phyloP scores from a whole-genome alignment of 2,888 invertebrate species.

The Macaria notata region DNA sequence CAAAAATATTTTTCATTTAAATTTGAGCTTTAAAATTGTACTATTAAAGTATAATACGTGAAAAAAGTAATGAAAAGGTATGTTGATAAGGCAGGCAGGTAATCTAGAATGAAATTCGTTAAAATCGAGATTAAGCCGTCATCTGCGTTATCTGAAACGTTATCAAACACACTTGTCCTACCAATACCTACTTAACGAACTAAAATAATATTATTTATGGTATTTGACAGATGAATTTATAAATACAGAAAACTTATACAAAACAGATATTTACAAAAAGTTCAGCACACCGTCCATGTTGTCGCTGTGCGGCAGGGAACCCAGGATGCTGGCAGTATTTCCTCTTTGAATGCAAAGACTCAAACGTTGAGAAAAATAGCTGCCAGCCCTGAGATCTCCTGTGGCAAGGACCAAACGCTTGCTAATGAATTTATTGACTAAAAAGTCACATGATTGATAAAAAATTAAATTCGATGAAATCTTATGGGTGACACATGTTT shows the following conservation, averaged over 20 bases:
- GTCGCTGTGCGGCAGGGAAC: no score
- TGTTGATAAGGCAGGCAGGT: constrained; percentile 45
- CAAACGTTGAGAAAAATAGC: no score
- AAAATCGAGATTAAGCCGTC: constrained; percentile 79
- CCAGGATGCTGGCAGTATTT: no score
- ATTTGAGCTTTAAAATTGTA: constrained; percentile 8
- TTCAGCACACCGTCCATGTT: no score
- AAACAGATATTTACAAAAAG: no score
- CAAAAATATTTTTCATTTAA: constrained; percentile 1
- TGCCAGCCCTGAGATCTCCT: no score
- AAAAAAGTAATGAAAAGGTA: constrained; percentile 18
- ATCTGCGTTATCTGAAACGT: constrained; percentile 70
- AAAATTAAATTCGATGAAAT: no score
- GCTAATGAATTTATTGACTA: no score
- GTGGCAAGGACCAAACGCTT: no score
- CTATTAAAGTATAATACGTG: constrained; percentile 35
- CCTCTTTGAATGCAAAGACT: no score
- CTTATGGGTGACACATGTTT: no score
- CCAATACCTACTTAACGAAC: constrained; percentile 59
- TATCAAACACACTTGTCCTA: constrained; percentile 65
- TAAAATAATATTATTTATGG: constrained; percentile 63
- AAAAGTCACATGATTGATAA: no score
- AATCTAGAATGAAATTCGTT: constrained; percentile 72
- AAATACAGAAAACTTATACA: constrained; percentile 49
- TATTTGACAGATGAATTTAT: constrained; percentile 65